Percentiles rank a stretch among this genome's conserved stretches.
Evolutionary conservation across 2,113 vertebrate species (phyloP).

Genomic region (Pterocles gutturalis): DNA sequence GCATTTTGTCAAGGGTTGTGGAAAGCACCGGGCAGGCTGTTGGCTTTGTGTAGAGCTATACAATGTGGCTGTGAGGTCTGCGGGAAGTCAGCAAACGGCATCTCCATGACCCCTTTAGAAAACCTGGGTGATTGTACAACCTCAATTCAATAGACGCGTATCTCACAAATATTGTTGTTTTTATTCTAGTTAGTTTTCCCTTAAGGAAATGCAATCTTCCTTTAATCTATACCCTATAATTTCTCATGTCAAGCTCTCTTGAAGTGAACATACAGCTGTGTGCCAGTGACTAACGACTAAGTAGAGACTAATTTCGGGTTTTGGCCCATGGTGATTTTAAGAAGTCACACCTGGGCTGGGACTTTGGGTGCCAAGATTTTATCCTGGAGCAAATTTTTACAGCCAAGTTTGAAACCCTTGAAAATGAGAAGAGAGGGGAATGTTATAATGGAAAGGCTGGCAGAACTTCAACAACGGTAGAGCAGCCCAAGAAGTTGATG

Average conservation of each 20-base stretch:
- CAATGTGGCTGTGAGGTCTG: neutral
- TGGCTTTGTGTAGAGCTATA: neutral
- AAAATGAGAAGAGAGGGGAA: conserved; percentile 33
- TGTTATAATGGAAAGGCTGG: conserved; percentile 56
- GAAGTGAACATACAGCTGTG: neutral
- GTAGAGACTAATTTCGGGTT: conserved; percentile 35
- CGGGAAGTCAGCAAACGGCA: neutral
- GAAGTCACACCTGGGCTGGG: conserved; percentile 20
- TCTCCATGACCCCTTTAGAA: neutral
- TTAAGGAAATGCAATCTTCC: neutral
- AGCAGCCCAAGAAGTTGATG: conserved; percentile 21
- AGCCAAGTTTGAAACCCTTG: neutral
- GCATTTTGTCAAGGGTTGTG: neutral
- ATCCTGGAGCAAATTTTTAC: neutral
- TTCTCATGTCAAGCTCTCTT: neutral
- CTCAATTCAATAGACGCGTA: neutral
- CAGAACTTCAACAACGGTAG: conserved; percentile 14
- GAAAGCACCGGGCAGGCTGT: neutral
- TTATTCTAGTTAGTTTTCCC: neutral
- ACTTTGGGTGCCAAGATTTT: neutral
- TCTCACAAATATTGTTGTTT: neutral
- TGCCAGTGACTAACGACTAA: neutral
- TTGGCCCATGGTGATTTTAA: conserved; percentile 20
- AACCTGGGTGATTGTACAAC: neutral
- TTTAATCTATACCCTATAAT: neutral